phyloP scores from a whole-genome alignment of 2,797 vertebrate species.

The Malurus leucopterus region DNA sequence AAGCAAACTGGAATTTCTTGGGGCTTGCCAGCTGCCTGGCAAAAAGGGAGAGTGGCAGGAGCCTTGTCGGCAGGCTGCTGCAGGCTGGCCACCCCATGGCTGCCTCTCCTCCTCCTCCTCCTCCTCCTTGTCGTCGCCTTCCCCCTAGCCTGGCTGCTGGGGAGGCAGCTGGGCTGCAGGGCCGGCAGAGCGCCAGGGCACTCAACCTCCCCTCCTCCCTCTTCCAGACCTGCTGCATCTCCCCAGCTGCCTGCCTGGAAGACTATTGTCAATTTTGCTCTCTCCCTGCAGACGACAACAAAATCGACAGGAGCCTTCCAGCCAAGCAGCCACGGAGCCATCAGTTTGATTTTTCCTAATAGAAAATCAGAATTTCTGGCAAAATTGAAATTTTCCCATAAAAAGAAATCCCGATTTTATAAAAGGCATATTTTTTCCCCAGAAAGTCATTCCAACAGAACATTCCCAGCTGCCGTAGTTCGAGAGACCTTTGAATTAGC shows the following conservation, averaged over 20 bases:
- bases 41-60: not conserved
- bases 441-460: conserved; percentile 37
- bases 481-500: conserved; percentile 41
- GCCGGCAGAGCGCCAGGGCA: conserved; percentile 63
- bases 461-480: conserved; percentile 26
- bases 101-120: conserved; percentile 22
- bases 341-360: conserved; percentile 34
- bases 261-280: conserved; percentile 65
- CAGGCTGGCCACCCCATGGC: conserved; percentile 12
- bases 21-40: conserved; percentile 41
- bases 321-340: conserved; percentile 45
- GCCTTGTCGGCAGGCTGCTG: conserved; percentile 35
- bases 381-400: conserved; percentile 48
- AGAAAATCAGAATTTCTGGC: conserved; percentile 42
- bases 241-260: conserved; percentile 67
- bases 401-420: not conserved
- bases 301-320: conserved; percentile 59
- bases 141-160: conserved; percentile 62
- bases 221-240: conserved; percentile 66
- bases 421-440: not conserved
- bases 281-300: conserved; percentile 61
- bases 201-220: conserved; percentile 66
- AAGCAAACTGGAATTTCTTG: conserved; percentile 34
- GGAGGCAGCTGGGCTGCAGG: conserved; percentile 67
- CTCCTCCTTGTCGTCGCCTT: conserved; percentile 44